Evolutionary conservation across 2,797 vertebrate genomes (phyloP).

Genomic region (Lepidocolaptes lacrymiger): DNA sequence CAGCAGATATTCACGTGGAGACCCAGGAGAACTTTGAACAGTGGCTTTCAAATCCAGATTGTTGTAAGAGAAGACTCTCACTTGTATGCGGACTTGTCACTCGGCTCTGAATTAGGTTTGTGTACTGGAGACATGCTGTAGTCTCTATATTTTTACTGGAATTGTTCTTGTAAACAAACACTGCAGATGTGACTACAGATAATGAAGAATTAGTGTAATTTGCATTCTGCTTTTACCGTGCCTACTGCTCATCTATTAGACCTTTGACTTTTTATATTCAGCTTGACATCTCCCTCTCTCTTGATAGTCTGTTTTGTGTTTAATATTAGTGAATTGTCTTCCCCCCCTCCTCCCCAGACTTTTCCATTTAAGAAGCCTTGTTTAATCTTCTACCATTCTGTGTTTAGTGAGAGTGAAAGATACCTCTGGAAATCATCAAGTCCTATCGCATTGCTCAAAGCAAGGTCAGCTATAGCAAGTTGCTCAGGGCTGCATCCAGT

Average conservation of each 20-base stretch:
- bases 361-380: not conserved
- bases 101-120: not conserved
- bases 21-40: not conserved
- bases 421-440: not conserved
- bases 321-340: not conserved
- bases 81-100: not conserved
- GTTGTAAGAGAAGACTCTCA: not conserved
- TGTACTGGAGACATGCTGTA: not conserved
- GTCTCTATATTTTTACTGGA: not conserved
- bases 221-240: not conserved
- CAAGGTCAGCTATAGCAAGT: not conserved
- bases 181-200: not conserved
- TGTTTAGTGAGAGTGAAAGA: not conserved
- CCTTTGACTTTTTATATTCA: not conserved
- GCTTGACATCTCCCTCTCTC: not conserved
- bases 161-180: not conserved
- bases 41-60: not conserved
- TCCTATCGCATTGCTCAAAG: not conserved
- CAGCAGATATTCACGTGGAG: not conserved
- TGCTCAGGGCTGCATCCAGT: not conserved
- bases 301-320: not conserved
- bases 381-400: not conserved
- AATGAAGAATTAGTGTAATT: not conserved
- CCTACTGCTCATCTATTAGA: not conserved
- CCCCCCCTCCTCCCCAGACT: too few relatives aligned